These are phyloP conservation scores for Pongo abelii DNA, from an alignment of 2,113 vertebrate species.

Conservation along the genomic window DNA sequence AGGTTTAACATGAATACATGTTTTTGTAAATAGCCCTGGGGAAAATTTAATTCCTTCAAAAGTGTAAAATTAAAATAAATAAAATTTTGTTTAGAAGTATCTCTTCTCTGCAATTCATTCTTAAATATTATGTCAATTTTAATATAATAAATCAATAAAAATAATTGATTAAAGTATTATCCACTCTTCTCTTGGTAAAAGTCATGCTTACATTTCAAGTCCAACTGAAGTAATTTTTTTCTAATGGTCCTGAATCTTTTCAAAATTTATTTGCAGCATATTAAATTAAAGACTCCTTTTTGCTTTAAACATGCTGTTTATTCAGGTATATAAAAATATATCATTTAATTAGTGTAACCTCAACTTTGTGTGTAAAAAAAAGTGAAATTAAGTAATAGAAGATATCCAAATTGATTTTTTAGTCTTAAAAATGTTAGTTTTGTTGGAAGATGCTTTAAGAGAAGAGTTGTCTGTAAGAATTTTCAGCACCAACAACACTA, in stretches of 20 bases:
- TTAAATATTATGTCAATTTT: neutral
- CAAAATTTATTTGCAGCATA: neutral
- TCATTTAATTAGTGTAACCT: neutral
- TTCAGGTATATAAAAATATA: neutral
- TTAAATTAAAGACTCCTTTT: neutral
- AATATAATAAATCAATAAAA: neutral
- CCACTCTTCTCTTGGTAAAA: neutral
- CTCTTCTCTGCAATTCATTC: neutral
- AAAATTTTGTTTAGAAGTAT: neutral
- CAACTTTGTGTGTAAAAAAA: neutral
- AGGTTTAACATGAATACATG: neutral
- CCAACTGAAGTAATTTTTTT: neutral
- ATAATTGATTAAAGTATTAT: neutral
- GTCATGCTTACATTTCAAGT: neutral
- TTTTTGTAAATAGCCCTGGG: neutral
- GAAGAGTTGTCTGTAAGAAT: neutral
- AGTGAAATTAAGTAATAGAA: neutral
- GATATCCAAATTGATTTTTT: neutral
- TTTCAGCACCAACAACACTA: neutral
- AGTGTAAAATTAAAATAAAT: slow-evolving; percentile 38
- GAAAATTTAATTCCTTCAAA: slow-evolving; percentile 8
- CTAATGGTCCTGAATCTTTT: neutral
- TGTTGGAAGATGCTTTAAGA: neutral
- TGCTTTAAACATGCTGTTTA: neutral
- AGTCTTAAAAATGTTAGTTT: neutral